Evolutionary conservation across 1,140 invertebrate species (phyloP).

Genomic region (Zeugodacus cucurbitae): DNA sequence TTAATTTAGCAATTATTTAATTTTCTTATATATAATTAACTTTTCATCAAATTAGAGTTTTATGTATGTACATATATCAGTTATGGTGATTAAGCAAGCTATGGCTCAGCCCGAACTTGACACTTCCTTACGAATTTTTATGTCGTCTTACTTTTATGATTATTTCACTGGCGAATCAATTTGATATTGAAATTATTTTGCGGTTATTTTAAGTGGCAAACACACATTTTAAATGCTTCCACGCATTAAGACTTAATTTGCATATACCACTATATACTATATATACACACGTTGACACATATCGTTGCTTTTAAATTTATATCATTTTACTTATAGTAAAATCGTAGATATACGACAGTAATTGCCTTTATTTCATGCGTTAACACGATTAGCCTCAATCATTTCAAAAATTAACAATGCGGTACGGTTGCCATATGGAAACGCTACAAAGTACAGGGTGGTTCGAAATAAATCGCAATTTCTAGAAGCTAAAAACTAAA

Average conservation of each 20-base stretch:
- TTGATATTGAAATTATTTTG: not conserved
- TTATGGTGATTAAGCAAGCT: no score
- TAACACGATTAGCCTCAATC: conserved; percentile 25
- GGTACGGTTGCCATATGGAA: not conserved
- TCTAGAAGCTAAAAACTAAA: no score
- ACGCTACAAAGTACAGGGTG: not conserved
- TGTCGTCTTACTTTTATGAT: not conserved
- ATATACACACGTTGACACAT: not conserved
- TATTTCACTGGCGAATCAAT: not conserved
- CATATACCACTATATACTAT: not conserved
- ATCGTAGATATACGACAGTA: conserved; percentile 27
- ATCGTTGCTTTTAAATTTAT: not conserved
- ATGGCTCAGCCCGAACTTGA: no score
- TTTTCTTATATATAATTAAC: no score
- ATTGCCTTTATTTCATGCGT: conserved; percentile 18
- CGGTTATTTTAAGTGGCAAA: not conserved
- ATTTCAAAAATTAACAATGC: not conserved
- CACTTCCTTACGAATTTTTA: not conserved
- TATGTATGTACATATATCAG: no score
- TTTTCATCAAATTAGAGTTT: no score
- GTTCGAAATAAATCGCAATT: no score
- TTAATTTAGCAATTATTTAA: no score
- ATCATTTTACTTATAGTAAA: not conserved
- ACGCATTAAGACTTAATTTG: not conserved
- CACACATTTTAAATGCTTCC: not conserved